Percentiles rank a stretch among this genome's conserved stretches.
Evolutionary conservation across 2,113 vertebrate genomes (phyloP).

Genomic region (Notarius quadriscutis): DNA sequence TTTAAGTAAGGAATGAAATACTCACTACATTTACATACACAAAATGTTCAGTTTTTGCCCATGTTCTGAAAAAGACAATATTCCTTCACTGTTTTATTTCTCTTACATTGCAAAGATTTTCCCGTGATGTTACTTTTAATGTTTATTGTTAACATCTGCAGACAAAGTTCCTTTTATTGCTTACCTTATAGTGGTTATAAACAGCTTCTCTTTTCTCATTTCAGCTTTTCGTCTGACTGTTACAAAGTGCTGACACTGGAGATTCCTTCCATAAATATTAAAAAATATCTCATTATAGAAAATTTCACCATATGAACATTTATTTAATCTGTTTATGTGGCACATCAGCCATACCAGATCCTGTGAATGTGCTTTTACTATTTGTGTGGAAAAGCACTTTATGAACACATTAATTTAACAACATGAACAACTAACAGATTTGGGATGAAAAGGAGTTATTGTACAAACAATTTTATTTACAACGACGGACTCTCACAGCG

Average conservation of each 20-base stretch:
- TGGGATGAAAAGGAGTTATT: background rate
- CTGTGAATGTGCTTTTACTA: background rate
- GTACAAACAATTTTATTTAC: background rate
- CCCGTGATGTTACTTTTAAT: background rate
- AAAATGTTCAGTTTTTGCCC: too few species aligned
- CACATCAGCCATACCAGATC: background rate
- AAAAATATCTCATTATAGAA: background rate
- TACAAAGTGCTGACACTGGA: background rate
- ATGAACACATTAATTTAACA: background rate
- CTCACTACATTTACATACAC: background rate
- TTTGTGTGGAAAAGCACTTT: background rate
- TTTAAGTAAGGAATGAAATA: background rate
- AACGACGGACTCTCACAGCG: too few species aligned
- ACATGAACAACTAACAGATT: background rate
- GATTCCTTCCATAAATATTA: background rate
- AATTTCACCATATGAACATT: background rate
- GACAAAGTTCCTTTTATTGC: background rate
- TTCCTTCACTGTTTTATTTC: background rate
- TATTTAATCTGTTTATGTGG: background rate
- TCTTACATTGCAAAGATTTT: background rate
- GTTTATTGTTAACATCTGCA: background rate
- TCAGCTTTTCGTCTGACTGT: background rate
- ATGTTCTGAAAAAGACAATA: too few species aligned
- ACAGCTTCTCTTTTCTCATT: background rate
- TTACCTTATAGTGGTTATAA: background rate